Conservation (phyloP, 2,888 invertebrate genomes). For the Ectemnius cavifrons region DNA sequence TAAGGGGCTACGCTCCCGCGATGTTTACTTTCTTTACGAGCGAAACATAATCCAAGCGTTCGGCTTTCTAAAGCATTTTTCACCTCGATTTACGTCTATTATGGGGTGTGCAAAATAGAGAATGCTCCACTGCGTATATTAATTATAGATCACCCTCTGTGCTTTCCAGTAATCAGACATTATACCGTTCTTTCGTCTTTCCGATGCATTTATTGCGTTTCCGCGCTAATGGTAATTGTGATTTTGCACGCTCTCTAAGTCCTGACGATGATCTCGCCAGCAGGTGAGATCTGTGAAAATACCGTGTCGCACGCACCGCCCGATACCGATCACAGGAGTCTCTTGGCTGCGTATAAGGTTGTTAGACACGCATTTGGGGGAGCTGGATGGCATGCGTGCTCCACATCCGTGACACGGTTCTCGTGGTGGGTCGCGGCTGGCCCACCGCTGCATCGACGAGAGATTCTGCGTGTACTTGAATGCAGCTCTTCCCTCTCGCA, state of each 20-base stretch:
- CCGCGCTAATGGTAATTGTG: no score
- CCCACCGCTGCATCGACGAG: constrained; percentile 31
- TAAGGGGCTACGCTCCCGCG: constrained; percentile 41
- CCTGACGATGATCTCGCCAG: background rate
- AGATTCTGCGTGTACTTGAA: constrained; percentile 18
- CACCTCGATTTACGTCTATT: constrained; percentile 36
- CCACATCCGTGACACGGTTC: constrained; percentile 78
- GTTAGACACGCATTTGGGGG: constrained; percentile 28
- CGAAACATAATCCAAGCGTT: constrained; percentile 37
- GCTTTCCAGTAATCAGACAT: no score
- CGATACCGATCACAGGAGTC: constrained; percentile 1
- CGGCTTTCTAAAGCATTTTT: constrained; percentile 40
- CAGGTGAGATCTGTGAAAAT: background rate
- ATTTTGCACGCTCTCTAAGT: constrained; percentile 2
- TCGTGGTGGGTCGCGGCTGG: constrained; percentile 65
- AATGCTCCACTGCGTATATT: no score
- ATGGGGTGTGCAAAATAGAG: background rate
- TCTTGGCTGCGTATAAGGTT: background rate
- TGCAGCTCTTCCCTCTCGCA: background rate
- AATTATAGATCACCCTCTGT: no score
- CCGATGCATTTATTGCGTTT: no score
- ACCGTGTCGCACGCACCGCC: background rate
- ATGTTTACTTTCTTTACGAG: constrained; percentile 53
- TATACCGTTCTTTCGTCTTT: no score
- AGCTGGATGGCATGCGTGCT: constrained; percentile 68